phyloP scores from a whole-genome alignment of 2,888 invertebrate genomes.

The Venustoraphidia nigricollis region DNA sequence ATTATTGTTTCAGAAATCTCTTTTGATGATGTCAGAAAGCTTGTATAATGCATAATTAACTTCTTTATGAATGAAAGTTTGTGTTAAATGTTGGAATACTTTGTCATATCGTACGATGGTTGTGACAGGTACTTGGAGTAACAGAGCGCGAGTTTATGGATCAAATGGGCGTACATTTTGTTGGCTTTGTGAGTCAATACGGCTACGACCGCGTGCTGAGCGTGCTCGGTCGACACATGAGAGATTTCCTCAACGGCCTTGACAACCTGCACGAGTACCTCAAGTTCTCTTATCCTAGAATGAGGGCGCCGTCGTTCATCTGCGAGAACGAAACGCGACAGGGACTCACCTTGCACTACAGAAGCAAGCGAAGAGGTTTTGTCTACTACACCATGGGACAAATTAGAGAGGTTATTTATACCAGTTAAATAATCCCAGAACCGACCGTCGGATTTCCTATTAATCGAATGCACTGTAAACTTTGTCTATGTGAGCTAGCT shows the following conservation, averaged over 20 bases:
- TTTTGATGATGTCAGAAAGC: too few species aligned
- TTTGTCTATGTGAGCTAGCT: too few species aligned
- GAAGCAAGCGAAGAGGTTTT: slow-evolving; percentile 85
- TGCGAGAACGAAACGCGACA: slow-evolving; percentile 89
- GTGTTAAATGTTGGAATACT: too few species aligned
- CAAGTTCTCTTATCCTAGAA: slow-evolving; percentile 85
- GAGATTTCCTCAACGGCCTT: slow-evolving; percentile 89
- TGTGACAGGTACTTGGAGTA: slow-evolving; percentile 63
- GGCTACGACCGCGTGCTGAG: slow-evolving; percentile 86
- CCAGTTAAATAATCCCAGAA: too few species aligned
- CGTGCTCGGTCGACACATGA: slow-evolving; percentile 82
- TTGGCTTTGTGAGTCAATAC: slow-evolving; percentile 84
- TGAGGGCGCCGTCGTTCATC: slow-evolving; percentile 89
- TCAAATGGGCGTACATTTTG: slow-evolving; percentile 87
- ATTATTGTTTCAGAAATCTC: too few species aligned
- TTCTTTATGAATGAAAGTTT: too few species aligned
- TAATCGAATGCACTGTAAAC: too few species aligned
- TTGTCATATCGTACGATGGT: too few species aligned
- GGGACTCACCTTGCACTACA: slow-evolving; percentile 84
- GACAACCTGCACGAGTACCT: slow-evolving; percentile 96
- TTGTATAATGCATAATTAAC: too few species aligned
- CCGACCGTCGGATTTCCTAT: too few species aligned
- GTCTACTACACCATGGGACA: slow-evolving; percentile 96
- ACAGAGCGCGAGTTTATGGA: slow-evolving; percentile 83
- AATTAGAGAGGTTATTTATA: slow-evolving; percentile 55